Conservation (phyloP, 2,888 invertebrate genomes). For the Odontomyia ornata region DNA sequence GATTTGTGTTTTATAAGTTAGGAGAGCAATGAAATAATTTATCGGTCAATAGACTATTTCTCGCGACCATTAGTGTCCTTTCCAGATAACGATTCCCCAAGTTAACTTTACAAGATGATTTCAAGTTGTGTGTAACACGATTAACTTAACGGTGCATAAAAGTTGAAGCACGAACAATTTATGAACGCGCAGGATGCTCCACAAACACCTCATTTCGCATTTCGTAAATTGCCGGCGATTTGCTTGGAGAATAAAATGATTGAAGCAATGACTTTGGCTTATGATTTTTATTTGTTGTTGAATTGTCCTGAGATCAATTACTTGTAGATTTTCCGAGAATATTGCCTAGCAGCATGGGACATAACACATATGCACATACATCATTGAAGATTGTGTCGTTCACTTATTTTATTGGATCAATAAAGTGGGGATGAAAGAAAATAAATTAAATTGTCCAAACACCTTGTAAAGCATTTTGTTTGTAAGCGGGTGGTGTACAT, state of each 20-base stretch:
- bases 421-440: slow-evolving; percentile 45
- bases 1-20: too few species aligned
- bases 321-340: slow-evolving; percentile 35
- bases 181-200: slow-evolving; percentile 28
- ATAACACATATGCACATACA: neutral
- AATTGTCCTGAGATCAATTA: slow-evolving; percentile 40
- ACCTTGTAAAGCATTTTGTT: slow-evolving; percentile 48
- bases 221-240: slow-evolving; percentile 28
- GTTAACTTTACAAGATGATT: slow-evolving; percentile 44
- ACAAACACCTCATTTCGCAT: slow-evolving; percentile 40
- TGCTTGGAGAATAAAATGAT: slow-evolving; percentile 19
- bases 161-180: slow-evolving; percentile 16
- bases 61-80: too few species aligned
- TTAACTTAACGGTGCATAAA: slow-evolving; percentile 44
- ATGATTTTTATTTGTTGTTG: slow-evolving; percentile 33
- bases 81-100: neutral
- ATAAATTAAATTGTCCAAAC: slow-evolving; percentile 50
- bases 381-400: slow-evolving; percentile 15
- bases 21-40: too few species aligned
- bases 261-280: neutral
- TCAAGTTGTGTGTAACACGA: slow-evolving; percentile 40
- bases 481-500: slow-evolving; percentile 44
- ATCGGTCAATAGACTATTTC: too few species aligned
- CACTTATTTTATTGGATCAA: slow-evolving; percentile 45
- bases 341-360: neutral